phyloP scores from a whole-genome alignment of 2,888 invertebrate genomes.

The Melangyna quadrimaculata region DNA sequence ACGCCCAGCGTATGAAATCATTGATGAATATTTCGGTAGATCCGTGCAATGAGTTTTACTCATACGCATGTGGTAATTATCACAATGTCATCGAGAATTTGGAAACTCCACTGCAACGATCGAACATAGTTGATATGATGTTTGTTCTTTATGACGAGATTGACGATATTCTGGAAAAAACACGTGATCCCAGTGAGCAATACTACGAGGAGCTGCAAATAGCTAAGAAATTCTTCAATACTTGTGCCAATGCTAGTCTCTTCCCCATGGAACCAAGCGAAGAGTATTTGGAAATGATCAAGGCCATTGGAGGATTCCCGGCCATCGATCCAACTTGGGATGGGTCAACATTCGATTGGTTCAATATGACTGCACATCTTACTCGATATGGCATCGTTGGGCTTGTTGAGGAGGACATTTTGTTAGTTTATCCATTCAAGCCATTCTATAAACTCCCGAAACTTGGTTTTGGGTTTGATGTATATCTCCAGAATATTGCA shows the following conservation, averaged over 20 bases:
- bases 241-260: slow-evolving; percentile 75
- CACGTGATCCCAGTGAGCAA: slow-evolving; percentile 57
- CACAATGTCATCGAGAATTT: slow-evolving; percentile 73
- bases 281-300: slow-evolving; percentile 76
- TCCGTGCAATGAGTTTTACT: slow-evolving; percentile 79
- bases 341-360: slow-evolving; percentile 77
- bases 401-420: slow-evolving; percentile 75
- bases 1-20: slow-evolving; percentile 75
- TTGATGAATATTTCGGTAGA: slow-evolving; percentile 77
- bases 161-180: slow-evolving; percentile 70
- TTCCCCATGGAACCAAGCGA: slow-evolving; percentile 74
- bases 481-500: slow-evolving; percentile 76
- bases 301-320: slow-evolving; percentile 78
- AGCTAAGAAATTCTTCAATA: slow-evolving; percentile 75
- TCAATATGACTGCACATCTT: slow-evolving; percentile 78
- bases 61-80: slow-evolving; percentile 79
- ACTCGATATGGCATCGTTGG: slow-evolving; percentile 75
- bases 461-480: slow-evolving; percentile 77
- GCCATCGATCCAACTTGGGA: slow-evolving; percentile 75
- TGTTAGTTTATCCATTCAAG: slow-evolving; percentile 74
- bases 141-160: slow-evolving; percentile 74
- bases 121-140: slow-evolving; percentile 75
- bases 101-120: slow-evolving; percentile 74
- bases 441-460: slow-evolving; percentile 77
- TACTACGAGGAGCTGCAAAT: slow-evolving; percentile 75